A percentile compares a stretch with the other conserved stretches of the same genome.
phyloP scores from a whole-genome alignment of 1,140 invertebrate genomes.

The Goniozus legneri region DNA sequence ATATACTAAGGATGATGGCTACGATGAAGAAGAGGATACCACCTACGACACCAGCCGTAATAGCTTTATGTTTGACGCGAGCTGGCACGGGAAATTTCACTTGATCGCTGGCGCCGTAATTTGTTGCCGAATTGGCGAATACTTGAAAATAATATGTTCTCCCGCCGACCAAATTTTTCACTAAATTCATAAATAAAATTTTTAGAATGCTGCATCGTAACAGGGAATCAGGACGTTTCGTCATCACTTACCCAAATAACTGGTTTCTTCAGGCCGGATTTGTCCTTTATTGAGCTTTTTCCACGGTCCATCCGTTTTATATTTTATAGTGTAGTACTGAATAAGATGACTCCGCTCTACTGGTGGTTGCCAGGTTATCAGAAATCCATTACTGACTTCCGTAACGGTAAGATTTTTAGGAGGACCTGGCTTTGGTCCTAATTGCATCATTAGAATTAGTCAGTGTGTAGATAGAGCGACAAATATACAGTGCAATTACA shows the following conservation, averaged over 20 bases:
- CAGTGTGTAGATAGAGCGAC: too few species aligned
- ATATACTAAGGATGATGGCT: constrained; percentile 91
- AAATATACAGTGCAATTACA: too few species aligned
- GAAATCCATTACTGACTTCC: constrained; percentile 80
- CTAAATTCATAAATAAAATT: constrained; percentile 55
- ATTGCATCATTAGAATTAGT: not conserved
- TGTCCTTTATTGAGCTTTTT: constrained; percentile 81
- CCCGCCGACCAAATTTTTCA: constrained; percentile 86
- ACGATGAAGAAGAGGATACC: constrained; percentile 95
- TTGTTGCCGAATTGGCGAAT: constrained; percentile 77
- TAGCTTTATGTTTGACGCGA: constrained; percentile 86
- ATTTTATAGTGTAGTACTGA: constrained; percentile 89
- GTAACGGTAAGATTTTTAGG: constrained; percentile 85
- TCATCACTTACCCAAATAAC: constrained; percentile 69
- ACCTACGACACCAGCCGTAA: constrained; percentile 89
- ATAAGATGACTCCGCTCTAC: constrained; percentile 72
- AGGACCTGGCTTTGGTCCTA: constrained; percentile 83
- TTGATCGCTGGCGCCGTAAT: constrained; percentile 78
- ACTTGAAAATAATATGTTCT: constrained; percentile 88
- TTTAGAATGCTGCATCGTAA: constrained; percentile 7
- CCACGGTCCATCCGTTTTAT: constrained; percentile 82
- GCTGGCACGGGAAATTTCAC: constrained; percentile 84
- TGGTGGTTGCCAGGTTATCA: constrained; percentile 86
- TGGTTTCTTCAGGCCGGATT: constrained; percentile 83
- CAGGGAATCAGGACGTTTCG: not conserved